Percentiles rank a stretch among this genome's conserved stretches.
These are phyloP conservation scores for Rutpela maculata DNA, from an alignment of 2,888 invertebrate genomes.

Conservation along the genomic window DNA sequence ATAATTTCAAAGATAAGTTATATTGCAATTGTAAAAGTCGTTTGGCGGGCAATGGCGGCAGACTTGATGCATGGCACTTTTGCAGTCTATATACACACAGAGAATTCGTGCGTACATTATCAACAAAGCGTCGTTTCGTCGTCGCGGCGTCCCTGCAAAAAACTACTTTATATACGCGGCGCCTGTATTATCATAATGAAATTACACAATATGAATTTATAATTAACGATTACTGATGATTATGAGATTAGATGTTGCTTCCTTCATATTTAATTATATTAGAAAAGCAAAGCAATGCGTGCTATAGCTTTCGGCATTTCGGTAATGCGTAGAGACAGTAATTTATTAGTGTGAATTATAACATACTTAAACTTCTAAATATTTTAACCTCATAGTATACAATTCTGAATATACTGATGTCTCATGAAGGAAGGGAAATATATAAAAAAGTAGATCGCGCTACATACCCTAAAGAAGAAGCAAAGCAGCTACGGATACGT, in stretches of 20 bases:
- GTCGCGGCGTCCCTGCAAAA: conserved; percentile 41
- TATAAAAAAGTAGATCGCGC: too few relatives aligned
- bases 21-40: conserved; percentile 71
- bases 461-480: too few relatives aligned
- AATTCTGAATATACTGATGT: too few relatives aligned
- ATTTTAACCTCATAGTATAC: too few relatives aligned
- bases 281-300: not conserved
- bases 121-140: conserved; percentile 39
- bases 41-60: conserved; percentile 70
- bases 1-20: conserved; percentile 70
- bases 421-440: too few relatives aligned
- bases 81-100: conserved; percentile 39
- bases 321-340: too few relatives aligned
- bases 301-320: too few relatives aligned
- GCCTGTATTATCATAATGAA: conserved; percentile 45
- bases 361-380: too few relatives aligned
- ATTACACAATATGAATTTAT: conserved; percentile 45
- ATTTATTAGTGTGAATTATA: too few relatives aligned
- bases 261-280: conserved; percentile 23
- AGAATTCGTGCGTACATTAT: conserved; percentile 45
- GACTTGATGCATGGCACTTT: conserved; percentile 41
- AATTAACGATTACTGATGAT: conserved; percentile 34
- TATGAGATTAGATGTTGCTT: conserved; percentile 23
- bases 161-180: conserved; percentile 33
- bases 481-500: too few relatives aligned